These are phyloP conservation scores for Troides helena DNA, from an alignment of 2,888 invertebrate species.

Conservation along the genomic window DNA sequence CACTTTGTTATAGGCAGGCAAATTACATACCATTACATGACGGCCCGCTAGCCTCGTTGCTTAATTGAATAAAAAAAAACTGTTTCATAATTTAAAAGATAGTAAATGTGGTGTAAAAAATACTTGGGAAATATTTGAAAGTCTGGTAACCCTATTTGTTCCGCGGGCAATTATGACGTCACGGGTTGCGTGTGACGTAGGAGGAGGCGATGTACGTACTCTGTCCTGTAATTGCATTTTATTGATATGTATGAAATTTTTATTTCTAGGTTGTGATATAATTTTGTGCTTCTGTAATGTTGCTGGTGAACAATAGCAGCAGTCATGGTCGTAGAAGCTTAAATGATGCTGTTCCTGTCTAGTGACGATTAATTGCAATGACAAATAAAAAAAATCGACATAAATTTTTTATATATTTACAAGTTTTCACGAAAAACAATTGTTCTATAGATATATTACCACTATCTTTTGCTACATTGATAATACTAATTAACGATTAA, in stretches of 20 bases:
- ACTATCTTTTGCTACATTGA: too few species aligned
- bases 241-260: conserved; percentile 5
- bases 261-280: neutral
- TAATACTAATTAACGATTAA: too few species aligned
- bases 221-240: conserved; percentile 15
- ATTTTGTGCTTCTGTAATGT: neutral
- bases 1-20: too few species aligned
- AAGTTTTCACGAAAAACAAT: too few species aligned
- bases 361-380: too few species aligned
- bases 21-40: too few species aligned
- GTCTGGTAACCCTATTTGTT: conserved; percentile 25
- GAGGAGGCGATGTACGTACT: conserved; percentile 20
- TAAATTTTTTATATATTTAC: too few species aligned
- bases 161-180: conserved; percentile 46
- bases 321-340: neutral
- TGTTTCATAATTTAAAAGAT: neutral
- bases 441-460: too few species aligned
- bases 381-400: too few species aligned
- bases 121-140: neutral
- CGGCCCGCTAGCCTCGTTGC: too few species aligned
- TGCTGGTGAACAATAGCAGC: neutral
- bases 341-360: too few species aligned
- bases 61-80: too few species aligned
- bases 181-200: conserved; percentile 39
- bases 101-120: neutral